phyloP scores from a whole-genome alignment of 2,113 vertebrate species.

The Aleadryas rufinucha region DNA sequence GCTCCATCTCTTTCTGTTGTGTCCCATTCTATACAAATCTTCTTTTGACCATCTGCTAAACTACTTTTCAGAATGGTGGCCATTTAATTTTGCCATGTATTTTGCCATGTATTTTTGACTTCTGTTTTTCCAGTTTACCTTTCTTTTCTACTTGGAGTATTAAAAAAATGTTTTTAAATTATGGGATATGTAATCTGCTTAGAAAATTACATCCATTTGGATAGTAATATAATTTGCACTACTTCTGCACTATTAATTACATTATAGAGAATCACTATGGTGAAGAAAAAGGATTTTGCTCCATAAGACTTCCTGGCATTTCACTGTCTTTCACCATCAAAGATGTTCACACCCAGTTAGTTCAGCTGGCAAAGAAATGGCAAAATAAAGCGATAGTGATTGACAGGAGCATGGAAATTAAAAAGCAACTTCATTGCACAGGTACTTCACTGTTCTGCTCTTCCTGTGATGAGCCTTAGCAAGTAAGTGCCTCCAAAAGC shows the following conservation, averaged over 20 bases:
- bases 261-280: background rate
- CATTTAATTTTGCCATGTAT: too few relatives aligned
- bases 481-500: background rate
- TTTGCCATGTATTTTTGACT: background rate
- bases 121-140: background rate
- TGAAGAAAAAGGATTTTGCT: background rate
- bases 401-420: background rate
- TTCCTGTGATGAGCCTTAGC: background rate
- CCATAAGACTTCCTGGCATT: background rate
- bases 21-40: background rate
- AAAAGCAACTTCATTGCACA: background rate
- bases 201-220: background rate
- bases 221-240: background rate
- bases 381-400: background rate
- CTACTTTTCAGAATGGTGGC: background rate
- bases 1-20: background rate
- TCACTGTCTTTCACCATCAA: background rate
- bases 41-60: background rate
- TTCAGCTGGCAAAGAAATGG: background rate
- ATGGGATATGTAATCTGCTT: background rate
- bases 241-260: background rate
- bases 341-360: background rate
- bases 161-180: background rate
- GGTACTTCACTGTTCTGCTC: background rate
- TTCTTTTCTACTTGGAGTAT: background rate